Percentiles rank a stretch among this genome's conserved stretches.
phyloP scores from a whole-genome alignment of 1,140 invertebrate species.

The Drosophila pallidifrons region DNA sequence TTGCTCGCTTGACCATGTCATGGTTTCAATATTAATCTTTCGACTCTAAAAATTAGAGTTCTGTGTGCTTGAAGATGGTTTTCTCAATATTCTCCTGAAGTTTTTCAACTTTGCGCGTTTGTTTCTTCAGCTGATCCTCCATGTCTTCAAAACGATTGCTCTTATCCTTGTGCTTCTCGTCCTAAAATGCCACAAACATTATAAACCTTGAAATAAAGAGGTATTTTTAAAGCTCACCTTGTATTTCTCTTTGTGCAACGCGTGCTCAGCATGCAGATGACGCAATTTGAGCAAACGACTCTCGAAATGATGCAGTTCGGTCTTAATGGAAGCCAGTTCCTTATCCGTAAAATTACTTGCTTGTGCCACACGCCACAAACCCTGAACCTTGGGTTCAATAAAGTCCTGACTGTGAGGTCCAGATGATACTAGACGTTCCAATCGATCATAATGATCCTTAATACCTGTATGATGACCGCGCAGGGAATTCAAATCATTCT shows the following conservation, averaged over 20 bases:
- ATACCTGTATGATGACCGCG: conserved; percentile 92
- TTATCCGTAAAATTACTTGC: conserved; percentile 92
- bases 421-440: conserved; percentile 90
- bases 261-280: conserved; percentile 91
- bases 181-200: conserved; percentile 76
- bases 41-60: conserved; percentile 86
- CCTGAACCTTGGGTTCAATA: conserved; percentile 94
- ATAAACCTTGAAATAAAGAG: background rate
- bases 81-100: conserved; percentile 92
- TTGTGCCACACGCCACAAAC: conserved; percentile 93
- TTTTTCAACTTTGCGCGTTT: conserved; percentile 93
- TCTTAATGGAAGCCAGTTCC: conserved; percentile 94
- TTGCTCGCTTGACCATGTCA: conserved; percentile 67
- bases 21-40: conserved; percentile 34
- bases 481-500: conserved; percentile 89
- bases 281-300: conserved; percentile 93
- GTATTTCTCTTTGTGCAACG: conserved; percentile 88
- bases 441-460: conserved; percentile 91
- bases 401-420: conserved; percentile 93
- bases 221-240: conserved; percentile 79
- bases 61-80: conserved; percentile 91
- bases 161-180: conserved; percentile 87
- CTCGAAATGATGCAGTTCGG: conserved; percentile 95
- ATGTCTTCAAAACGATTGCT: conserved; percentile 87
- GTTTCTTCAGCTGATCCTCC: conserved; percentile 92